A percentile compares a stretch with the other conserved stretches of the same genome.
Evolutionary conservation across 2,797 vertebrate genomes (phyloP).

Genomic region (Dendrocincla fuliginosa): DNA sequence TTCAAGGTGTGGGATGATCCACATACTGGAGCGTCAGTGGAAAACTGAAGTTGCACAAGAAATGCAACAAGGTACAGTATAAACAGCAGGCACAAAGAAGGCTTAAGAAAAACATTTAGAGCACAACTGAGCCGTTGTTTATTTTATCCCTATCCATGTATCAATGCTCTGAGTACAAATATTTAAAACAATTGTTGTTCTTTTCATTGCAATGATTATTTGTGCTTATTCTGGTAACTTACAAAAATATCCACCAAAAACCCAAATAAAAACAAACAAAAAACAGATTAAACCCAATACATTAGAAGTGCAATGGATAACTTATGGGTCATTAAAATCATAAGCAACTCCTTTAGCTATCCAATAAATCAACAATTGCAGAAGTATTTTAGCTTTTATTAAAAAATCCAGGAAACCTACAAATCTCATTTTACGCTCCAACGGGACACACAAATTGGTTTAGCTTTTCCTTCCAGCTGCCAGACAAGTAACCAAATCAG

Average conservation of each 20-base stretch:
- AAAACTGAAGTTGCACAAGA: not conserved
- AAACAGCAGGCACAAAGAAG: not conserved
- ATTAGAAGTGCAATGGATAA: not conserved
- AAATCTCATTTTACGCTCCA: slow-evolving; percentile 27
- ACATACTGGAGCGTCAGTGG: not conserved
- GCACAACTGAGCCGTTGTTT: not conserved
- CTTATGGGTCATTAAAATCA: slow-evolving; percentile 28
- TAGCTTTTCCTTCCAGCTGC: not conserved
- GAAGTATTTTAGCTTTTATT: slow-evolving; percentile 28
- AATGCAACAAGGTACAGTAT: not conserved
- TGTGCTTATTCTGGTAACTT: not conserved
- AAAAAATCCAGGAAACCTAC: slow-evolving; percentile 14
- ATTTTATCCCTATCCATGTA: not conserved
- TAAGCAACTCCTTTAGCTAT: not conserved
- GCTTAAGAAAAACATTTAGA: not conserved
- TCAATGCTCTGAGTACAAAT: not conserved
- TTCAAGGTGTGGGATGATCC: not conserved
- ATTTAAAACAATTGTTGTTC: not conserved
- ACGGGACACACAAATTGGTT: not conserved
- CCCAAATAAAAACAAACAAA: not conserved
- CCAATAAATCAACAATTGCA: slow-evolving; percentile 20
- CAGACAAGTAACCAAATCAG: not conserved
- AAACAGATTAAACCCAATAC: not conserved
- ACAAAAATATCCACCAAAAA: not conserved
- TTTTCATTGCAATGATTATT: not conserved